These are phyloP conservation scores for Trissolcus basalis DNA, from an alignment of 1,140 invertebrate genomes.

Conservation along the genomic window DNA sequence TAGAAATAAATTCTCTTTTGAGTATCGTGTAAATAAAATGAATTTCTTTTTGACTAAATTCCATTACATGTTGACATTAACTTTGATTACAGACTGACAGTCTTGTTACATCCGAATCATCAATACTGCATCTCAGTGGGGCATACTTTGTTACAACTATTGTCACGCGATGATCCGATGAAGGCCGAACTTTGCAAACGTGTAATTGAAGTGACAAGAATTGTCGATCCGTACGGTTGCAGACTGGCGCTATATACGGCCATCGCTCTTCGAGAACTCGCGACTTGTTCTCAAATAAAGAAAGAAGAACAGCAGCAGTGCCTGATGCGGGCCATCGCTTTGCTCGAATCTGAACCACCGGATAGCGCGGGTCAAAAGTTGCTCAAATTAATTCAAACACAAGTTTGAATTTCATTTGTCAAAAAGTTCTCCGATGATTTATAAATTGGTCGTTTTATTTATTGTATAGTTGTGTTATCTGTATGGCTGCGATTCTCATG, in stretches of 20 bases:
- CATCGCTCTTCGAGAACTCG: slow-evolving; percentile 83
- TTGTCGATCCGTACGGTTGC: slow-evolving; percentile 82
- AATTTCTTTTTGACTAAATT: no score
- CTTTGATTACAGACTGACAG: slow-evolving; percentile 74
- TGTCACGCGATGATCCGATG: slow-evolving; percentile 77
- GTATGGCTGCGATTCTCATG: background rate
- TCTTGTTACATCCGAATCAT: slow-evolving; percentile 86
- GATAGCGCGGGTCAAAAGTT: slow-evolving; percentile 76
- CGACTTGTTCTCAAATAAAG: slow-evolving; percentile 72
- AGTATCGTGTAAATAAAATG: no score
- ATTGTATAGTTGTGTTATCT: background rate
- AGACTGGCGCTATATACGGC: slow-evolving; percentile 83
- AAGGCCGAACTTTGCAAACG: slow-evolving; percentile 82
- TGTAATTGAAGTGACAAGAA: slow-evolving; percentile 79
- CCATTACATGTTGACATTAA: background rate
- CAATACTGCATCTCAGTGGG: slow-evolving; percentile 87
- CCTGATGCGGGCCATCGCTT: slow-evolving; percentile 71
- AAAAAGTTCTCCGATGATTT: background rate
- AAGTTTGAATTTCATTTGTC: slow-evolving; percentile 50
- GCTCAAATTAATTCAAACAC: slow-evolving; percentile 66
- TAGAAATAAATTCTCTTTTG: no score
- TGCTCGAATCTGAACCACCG: slow-evolving; percentile 75
- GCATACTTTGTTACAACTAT: slow-evolving; percentile 86
- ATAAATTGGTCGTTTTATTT: background rate
- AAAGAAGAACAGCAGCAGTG: slow-evolving; percentile 73